These are phyloP conservation scores for Cliona cf. orientalis DNA, from an alignment of 37 sponge, comb jelly and placozoan genomes.

Conservation along the genomic window DNA sequence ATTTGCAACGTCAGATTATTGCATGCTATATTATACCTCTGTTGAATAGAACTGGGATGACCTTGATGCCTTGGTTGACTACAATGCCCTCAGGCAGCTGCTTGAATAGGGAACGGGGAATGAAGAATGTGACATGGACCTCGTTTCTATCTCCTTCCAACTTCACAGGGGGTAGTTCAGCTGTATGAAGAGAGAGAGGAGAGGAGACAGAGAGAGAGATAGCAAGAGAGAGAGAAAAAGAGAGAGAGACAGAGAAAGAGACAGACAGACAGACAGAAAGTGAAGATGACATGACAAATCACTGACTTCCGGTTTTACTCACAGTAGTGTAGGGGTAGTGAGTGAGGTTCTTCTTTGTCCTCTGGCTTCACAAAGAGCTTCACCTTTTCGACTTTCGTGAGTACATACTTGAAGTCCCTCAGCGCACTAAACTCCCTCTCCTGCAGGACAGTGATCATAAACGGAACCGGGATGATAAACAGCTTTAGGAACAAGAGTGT, in stretches of 20 bases:
- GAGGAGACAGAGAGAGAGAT: not conserved
- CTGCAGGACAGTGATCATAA: no score
- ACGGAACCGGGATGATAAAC: no score
- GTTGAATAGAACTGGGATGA: conserved; percentile 69
- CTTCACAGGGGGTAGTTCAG: conserved; percentile 44
- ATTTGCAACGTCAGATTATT: not conserved
- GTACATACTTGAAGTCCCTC: conserved; percentile 1
- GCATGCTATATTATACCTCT: conserved; percentile 17
- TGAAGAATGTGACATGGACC: conserved; percentile 41
- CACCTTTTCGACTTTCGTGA: conserved; percentile 8
- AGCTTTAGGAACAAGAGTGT: no score
- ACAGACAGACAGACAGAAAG: no score
- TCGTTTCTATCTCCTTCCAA: conserved; percentile 27
- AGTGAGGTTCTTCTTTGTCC: no score
- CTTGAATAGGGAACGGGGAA: conserved; percentile 24
- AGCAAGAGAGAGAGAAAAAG: not conserved
- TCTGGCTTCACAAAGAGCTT: not conserved
- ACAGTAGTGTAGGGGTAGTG: conserved; percentile 9
- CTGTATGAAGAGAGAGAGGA: conserved; percentile 8
- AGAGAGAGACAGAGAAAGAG: no score
- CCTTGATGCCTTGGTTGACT: conserved; percentile 16
- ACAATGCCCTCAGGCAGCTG: conserved; percentile 31
- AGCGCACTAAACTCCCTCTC: not conserved
- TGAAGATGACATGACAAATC: not conserved
- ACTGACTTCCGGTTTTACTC: no score